A percentile compares a stretch with the other conserved stretches of the same genome.
These are phyloP conservation scores for Stylophora pistillata DNA, from an alignment of 64 coral and sea anemone genomes.

Conservation along the genomic window DNA sequence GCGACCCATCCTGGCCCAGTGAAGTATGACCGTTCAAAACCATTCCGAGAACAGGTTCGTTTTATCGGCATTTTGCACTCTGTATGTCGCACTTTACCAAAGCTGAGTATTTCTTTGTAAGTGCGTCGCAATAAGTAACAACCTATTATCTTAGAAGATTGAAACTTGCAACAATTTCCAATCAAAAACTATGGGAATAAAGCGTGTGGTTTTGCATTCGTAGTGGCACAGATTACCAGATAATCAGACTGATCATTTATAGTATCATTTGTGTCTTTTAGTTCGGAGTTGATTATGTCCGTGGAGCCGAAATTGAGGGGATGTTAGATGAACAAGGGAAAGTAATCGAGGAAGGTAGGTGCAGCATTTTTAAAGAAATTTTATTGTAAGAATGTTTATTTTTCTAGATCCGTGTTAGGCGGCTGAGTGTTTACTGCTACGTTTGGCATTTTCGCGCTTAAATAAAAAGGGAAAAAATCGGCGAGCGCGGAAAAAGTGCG, in stretches of 20 bases:
- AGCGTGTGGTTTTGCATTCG: no score
- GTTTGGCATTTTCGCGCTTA: no score
- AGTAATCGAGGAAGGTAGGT: conserved; percentile 94
- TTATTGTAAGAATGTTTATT: not conserved
- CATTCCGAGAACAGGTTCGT: conserved; percentile 91
- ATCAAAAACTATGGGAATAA: no score
- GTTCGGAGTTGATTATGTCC: conserved; percentile 94
- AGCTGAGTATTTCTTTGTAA: no score
- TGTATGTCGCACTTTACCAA: no score
- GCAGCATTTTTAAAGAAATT: not conserved
- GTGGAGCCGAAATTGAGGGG: conserved; percentile 95
- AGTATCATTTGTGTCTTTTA: conserved; percentile 28
- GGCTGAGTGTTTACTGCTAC: no score
- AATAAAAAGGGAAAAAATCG: no score
- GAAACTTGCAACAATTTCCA: no score
- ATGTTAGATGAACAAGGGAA: conserved; percentile 99
- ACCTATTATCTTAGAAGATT: no score
- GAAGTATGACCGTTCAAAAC: conserved; percentile 86
- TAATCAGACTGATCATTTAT: not conserved
- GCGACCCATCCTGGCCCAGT: conserved; percentile 57
- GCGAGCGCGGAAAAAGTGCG: no score
- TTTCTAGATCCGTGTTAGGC: not conserved
- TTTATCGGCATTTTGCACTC: no score
- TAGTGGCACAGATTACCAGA: not conserved
- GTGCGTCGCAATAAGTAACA: no score